Conservation (phyloP, 2,888 invertebrate genomes). For the Chorisops tibialis region DNA sequence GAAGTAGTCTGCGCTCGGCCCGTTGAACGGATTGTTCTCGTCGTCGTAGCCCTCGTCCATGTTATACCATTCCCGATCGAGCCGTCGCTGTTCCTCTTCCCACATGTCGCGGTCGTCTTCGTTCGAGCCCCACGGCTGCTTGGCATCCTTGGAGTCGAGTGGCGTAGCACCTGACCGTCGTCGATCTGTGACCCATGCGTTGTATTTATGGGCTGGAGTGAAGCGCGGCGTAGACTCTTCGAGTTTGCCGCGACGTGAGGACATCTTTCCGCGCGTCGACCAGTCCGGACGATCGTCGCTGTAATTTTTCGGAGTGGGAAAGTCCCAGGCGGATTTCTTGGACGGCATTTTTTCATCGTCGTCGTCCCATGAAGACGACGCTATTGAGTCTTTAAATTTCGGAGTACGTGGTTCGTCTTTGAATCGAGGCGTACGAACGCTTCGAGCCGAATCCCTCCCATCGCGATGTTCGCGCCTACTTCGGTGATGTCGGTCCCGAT, state of each 20-base stretch:
- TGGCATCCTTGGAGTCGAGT: slow-evolving; percentile 42
- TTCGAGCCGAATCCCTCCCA: slow-evolving; percentile 44
- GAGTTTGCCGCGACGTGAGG: slow-evolving; percentile 44
- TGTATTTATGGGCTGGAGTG: slow-evolving; percentile 80
- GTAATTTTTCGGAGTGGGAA: slow-evolving; percentile 74
- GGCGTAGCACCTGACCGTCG: slow-evolving; percentile 67
- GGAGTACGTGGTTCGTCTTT: slow-evolving; percentile 87
- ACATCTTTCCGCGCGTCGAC: slow-evolving; percentile 42
- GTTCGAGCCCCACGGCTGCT: slow-evolving; percentile 58
- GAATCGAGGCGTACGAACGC: slow-evolving; percentile 59
- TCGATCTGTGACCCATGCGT: slow-evolving; percentile 70
- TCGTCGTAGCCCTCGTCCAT: slow-evolving; percentile 93
- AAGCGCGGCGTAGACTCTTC: slow-evolving; percentile 74
- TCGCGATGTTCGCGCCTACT: slow-evolving; percentile 40
- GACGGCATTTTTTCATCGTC: slow-evolving; percentile 57
- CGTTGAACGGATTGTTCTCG: slow-evolving; percentile 88
- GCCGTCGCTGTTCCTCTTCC: slow-evolving; percentile 85
- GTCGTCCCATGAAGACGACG: slow-evolving; percentile 61
- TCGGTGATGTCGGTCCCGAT: slow-evolving; percentile 39
- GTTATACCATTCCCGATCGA: slow-evolving; percentile 96
- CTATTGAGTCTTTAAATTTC: slow-evolving; percentile 62
- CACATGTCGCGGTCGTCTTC: slow-evolving; percentile 77
- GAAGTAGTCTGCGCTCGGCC: slow-evolving; percentile 87
- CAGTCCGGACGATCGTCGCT: slow-evolving; percentile 51
- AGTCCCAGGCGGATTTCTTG: slow-evolving; percentile 85